Evolutionary conservation across 2,888 invertebrate species (phyloP).

Genomic region (Andrena bicolor): DNA sequence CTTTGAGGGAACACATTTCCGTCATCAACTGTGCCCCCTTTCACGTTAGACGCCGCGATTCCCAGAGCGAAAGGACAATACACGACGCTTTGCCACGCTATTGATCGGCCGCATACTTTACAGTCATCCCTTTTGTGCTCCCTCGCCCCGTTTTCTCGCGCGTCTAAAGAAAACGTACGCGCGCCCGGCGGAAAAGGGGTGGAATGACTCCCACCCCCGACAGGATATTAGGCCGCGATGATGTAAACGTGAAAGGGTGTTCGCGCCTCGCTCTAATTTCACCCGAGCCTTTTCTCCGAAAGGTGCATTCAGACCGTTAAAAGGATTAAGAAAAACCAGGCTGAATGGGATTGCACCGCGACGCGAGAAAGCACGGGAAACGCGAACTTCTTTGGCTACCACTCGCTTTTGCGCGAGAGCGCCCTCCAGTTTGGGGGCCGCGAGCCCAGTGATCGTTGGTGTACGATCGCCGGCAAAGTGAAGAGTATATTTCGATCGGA

Average conservation of each 20-base stretch:
- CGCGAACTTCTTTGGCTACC: neutral
- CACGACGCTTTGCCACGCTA: slow-evolving; percentile 47
- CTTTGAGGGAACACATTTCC: slow-evolving; percentile 54
- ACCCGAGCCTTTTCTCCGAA: slow-evolving; percentile 11
- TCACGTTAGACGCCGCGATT: slow-evolving; percentile 46
- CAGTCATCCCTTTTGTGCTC: slow-evolving; percentile 44
- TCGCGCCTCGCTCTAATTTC: slow-evolving; percentile 44
- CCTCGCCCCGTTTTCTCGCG: slow-evolving; percentile 43
- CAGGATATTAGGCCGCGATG: slow-evolving; percentile 53
- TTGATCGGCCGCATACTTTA: slow-evolving; percentile 54
- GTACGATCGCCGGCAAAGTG: slow-evolving; percentile 17
- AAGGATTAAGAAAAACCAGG: slow-evolving; percentile 43
- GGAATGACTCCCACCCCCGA: slow-evolving; percentile 23
- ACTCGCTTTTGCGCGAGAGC: neutral
- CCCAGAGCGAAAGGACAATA: slow-evolving; percentile 49
- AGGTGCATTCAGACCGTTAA: slow-evolving; percentile 26
- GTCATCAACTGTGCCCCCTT: slow-evolving; percentile 43
- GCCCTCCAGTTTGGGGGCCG: neutral
- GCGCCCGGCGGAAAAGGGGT: neutral
- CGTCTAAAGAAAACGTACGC: slow-evolving; percentile 28
- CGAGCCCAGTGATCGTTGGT: neutral
- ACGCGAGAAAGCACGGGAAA: slow-evolving; percentile 9
- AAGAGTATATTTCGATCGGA: neutral
- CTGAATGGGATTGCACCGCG: slow-evolving; percentile 19
- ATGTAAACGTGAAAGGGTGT: slow-evolving; percentile 43